Conservation (phyloP, 1,140 invertebrate species). For the Neodiprion virginianus region DNA sequence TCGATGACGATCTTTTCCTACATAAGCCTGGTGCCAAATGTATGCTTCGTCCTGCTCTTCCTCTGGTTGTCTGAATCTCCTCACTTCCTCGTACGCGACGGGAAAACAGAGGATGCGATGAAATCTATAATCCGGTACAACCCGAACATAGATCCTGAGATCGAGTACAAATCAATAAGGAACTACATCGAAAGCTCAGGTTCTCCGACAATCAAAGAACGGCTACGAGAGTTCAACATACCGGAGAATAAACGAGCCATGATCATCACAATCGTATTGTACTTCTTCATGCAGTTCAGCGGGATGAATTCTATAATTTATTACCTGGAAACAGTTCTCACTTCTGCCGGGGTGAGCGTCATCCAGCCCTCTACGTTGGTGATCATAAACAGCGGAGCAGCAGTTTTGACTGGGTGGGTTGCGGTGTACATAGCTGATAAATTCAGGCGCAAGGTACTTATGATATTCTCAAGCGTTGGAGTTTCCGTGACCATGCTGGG, state of each 20-base stretch:
- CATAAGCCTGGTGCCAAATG: slow-evolving; percentile 61
- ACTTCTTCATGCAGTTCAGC: slow-evolving; percentile 78
- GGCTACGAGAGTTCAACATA: slow-evolving; percentile 29
- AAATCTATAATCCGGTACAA: slow-evolving; percentile 47
- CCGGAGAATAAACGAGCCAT: slow-evolving; percentile 67
- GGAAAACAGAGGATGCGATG: slow-evolving; percentile 65
- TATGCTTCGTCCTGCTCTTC: slow-evolving; percentile 66
- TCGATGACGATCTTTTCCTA: slow-evolving; percentile 63
- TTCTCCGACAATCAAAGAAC: neutral
- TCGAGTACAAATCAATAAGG: neutral
- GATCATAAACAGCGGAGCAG: slow-evolving; percentile 72
- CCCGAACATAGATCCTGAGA: slow-evolving; percentile 15
- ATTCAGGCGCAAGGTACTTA: slow-evolving; percentile 72
- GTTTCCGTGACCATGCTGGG: slow-evolving; percentile 63
- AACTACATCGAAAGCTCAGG: neutral
- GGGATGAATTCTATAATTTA: slow-evolving; percentile 79
- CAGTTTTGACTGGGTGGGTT: slow-evolving; percentile 67
- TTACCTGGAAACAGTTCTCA: slow-evolving; percentile 78
- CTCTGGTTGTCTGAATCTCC: slow-evolving; percentile 77
- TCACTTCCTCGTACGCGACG: slow-evolving; percentile 68
- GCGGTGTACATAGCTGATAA: slow-evolving; percentile 74
- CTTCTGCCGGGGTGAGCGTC: slow-evolving; percentile 60
- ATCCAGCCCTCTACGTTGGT: slow-evolving; percentile 63
- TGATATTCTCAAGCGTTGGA: slow-evolving; percentile 68
- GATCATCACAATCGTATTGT: slow-evolving; percentile 69